A percentile compares a stretch with the other conserved stretches of the same genome.
Conservation (phyloP, 2,888 invertebrate genomes). For the Drosophila helvetica region DNA sequence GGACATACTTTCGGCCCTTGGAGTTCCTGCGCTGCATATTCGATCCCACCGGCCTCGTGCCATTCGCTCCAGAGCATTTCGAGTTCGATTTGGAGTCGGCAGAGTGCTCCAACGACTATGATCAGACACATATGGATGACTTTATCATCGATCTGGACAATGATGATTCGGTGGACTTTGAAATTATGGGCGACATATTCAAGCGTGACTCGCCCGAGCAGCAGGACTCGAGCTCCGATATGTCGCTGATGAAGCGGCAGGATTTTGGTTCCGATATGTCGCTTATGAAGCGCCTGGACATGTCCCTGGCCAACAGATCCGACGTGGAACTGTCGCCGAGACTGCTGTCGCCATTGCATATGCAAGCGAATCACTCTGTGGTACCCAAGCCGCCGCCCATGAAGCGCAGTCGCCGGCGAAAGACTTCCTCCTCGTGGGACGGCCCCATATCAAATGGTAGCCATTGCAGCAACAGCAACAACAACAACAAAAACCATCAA, state of each 20-base stretch:
- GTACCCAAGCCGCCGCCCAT: conserved; percentile 18
- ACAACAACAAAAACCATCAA: neutral
- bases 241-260: conserved; percentile 19
- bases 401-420: conserved; percentile 46
- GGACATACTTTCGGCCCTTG: conserved; percentile 57
- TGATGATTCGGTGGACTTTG: conserved; percentile 68
- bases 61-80: conserved; percentile 45
- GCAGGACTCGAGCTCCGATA: conserved; percentile 35
- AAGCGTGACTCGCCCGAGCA: conserved; percentile 33
- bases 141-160: conserved; percentile 61
- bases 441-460: conserved; percentile 19
- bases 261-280: conserved; percentile 24
- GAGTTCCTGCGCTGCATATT: conserved; percentile 64
- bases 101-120: conserved; percentile 3
- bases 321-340: conserved; percentile 48
- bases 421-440: conserved; percentile 44
- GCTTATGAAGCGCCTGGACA: conserved; percentile 7
- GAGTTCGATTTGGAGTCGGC: conserved; percentile 10
- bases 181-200: conserved; percentile 67
- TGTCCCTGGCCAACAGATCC: conserved; percentile 24
- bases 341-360: conserved; percentile 42
- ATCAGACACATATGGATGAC: conserved; percentile 37
- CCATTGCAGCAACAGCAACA: neutral
- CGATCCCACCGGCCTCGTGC: conserved; percentile 52
- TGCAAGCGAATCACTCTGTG: neutral